Percentiles rank a stretch among this genome's conserved stretches.
Evolutionary conservation across 2,888 invertebrate species (phyloP).

Genomic region (Glaucopsyche alexis): DNA sequence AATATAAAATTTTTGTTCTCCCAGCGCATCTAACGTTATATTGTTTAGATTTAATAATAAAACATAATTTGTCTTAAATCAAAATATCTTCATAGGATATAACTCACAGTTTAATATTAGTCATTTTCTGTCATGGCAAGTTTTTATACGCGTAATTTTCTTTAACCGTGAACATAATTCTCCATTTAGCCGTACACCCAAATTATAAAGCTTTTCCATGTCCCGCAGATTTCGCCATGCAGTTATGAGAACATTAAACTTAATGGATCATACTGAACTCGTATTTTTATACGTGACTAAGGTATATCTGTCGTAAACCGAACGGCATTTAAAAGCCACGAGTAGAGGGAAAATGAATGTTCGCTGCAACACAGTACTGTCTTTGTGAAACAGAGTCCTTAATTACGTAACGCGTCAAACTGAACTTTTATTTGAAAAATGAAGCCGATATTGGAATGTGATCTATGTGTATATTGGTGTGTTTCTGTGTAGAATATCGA

Average conservation of each 20-base stretch:
- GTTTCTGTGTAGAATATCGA: not conserved
- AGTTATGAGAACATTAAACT: slow-evolving; percentile 70
- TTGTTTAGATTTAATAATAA: too few species aligned
- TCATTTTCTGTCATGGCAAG: not conserved
- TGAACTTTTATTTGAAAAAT: slow-evolving; percentile 22
- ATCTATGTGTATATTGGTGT: not conserved
- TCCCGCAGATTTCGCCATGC: slow-evolving; percentile 65
- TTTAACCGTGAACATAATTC: slow-evolving; percentile 2
- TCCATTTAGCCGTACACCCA: slow-evolving; percentile 39
- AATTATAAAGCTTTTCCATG: slow-evolving; percentile 70
- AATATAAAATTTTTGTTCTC: too few species aligned
- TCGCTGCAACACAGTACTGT: not conserved
- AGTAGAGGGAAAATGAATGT: slow-evolving; percentile 21
- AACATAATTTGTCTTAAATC: too few species aligned
- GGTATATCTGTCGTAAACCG: slow-evolving; percentile 12
- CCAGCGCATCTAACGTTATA: too few species aligned
- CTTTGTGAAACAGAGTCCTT: slow-evolving; percentile 21
- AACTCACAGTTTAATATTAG: not conserved
- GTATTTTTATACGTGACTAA: slow-evolving; percentile 25
- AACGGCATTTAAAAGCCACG: slow-evolving; percentile 6
- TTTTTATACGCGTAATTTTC: not conserved
- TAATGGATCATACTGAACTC: slow-evolving; percentile 52
- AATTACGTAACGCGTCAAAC: slow-evolving; percentile 23
- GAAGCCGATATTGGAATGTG: not conserved
- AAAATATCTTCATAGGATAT: too few species aligned